Percentiles rank a stretch among this genome's conserved stretches.
Evolutionary conservation across 2,888 invertebrate species (phyloP).

Genomic region (Opisthograptis luteolata): DNA sequence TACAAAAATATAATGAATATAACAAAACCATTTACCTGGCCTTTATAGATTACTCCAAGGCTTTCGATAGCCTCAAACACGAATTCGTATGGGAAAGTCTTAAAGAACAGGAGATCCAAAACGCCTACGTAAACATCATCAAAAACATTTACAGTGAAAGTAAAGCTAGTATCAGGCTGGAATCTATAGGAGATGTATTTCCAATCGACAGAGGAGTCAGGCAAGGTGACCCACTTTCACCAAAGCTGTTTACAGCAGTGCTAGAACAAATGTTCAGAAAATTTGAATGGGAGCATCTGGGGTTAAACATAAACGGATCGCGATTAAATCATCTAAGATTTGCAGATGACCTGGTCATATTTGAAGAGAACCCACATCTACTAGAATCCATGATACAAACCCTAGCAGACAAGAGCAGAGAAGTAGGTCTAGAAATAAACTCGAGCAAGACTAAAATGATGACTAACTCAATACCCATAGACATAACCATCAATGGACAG

Average conservation of each 20-base stretch:
- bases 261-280: slow-evolving; percentile 24
- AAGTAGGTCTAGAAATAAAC: not conserved
- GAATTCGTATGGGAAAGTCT: not conserved
- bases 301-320: slow-evolving; percentile 24
- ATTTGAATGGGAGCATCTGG: slow-evolving; percentile 1
- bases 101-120: not conserved
- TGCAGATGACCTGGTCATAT: not conserved
- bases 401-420: not conserved
- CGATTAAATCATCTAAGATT: slow-evolving; percentile 9
- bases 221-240: slow-evolving; percentile 32
- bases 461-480: not conserved
- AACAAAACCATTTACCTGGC: too few species aligned
- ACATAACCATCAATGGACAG: not conserved
- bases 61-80: not conserved
- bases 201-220: slow-evolving; percentile 24
- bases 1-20: too few species aligned
- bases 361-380: not conserved
- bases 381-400: too few species aligned
- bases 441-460: slow-evolving; percentile 2
- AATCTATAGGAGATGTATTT: slow-evolving; percentile 11
- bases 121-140: not conserved
- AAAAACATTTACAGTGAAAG: not conserved
- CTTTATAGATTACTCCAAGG: too few species aligned
- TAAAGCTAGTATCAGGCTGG: not conserved
- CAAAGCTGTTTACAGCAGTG: slow-evolving; percentile 24